Percentiles rank a stretch among this genome's conserved stretches.
Evolutionary conservation across 2,888 invertebrate genomes (phyloP).

Genomic region (Oeneis ivallda): DNA sequence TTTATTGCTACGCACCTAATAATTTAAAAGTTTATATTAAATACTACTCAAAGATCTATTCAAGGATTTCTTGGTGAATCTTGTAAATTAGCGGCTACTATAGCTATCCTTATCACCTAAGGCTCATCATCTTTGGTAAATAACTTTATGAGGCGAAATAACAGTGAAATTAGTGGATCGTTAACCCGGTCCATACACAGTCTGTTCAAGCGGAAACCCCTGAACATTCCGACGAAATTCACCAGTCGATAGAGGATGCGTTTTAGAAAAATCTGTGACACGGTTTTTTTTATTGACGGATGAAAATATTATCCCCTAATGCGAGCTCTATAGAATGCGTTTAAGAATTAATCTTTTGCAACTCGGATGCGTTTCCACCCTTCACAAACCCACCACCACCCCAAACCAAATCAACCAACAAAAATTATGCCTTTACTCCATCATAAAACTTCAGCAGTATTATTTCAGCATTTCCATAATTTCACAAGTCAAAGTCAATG

Average conservation of each 20-base stretch:
- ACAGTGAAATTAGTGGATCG: too few species aligned
- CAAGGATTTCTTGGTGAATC: not conserved
- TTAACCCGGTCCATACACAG: too few species aligned
- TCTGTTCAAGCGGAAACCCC: too few species aligned
- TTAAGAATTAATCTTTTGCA: not conserved
- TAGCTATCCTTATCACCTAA: not conserved
- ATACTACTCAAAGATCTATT: not conserved
- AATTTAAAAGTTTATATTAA: too few species aligned
- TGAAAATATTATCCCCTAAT: not conserved
- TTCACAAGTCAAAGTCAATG: slow-evolving; percentile 53
- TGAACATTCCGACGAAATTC: too few species aligned
- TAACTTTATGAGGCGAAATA: too few species aligned
- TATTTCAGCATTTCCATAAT: slow-evolving; percentile 21
- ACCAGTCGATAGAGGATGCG: not conserved
- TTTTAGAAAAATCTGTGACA: not conserved
- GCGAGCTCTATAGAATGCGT: not conserved
- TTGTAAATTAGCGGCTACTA: not conserved
- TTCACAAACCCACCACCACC: too few species aligned
- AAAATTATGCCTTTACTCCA: not conserved
- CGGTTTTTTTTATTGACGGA: not conserved
- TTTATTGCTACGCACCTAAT: too few species aligned
- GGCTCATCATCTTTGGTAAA: not conserved
- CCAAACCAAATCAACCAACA: not conserved
- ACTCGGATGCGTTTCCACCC: not conserved
- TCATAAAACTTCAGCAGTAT: slow-evolving; percentile 8